A percentile compares a stretch with the other conserved stretches of the same genome.
These are phyloP conservation scores for Urosaurus nigricauda DNA, from an alignment of 2,797 vertebrate genomes.

Conservation along the genomic window DNA sequence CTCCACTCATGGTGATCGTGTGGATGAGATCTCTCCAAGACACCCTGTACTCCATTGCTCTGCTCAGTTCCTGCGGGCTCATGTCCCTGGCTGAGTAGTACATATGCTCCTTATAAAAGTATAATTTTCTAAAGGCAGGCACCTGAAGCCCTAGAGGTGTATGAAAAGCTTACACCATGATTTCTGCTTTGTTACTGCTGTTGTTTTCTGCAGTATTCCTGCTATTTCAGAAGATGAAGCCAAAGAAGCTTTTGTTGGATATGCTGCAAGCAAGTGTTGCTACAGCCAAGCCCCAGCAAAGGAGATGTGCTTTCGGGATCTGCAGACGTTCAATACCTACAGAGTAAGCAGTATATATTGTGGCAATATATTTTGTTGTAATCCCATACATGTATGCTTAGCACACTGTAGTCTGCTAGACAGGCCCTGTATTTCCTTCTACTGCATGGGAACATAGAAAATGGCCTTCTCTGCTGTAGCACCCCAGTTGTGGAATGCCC, in stretches of 20 bases:
- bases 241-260: slow-evolving; percentile 74
- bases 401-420: too few species aligned
- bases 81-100: too few species aligned
- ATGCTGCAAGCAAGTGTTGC: slow-evolving; percentile 78
- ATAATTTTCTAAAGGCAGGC: too few species aligned
- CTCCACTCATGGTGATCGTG: too few species aligned
- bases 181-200: not conserved
- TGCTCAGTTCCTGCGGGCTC: too few species aligned
- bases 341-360: slow-evolving; percentile 74
- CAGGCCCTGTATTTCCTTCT: too few species aligned
- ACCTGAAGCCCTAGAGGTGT: not conserved
- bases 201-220: slow-evolving; percentile 76
- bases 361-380: not conserved
- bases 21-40: too few species aligned
- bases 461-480: too few species aligned
- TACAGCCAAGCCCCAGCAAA: slow-evolving; percentile 73
- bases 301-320: slow-evolving; percentile 78
- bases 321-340: slow-evolving; percentile 81
- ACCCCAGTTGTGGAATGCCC: too few species aligned
- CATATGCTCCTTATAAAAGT: not conserved
- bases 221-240: slow-evolving; percentile 79
- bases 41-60: too few species aligned
- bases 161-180: not conserved
- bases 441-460: too few species aligned
- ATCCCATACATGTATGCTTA: too few species aligned